These are phyloP conservation scores for Tarsius wallacei DNA, from an alignment of 2,797 vertebrate species.

Conservation along the genomic window DNA sequence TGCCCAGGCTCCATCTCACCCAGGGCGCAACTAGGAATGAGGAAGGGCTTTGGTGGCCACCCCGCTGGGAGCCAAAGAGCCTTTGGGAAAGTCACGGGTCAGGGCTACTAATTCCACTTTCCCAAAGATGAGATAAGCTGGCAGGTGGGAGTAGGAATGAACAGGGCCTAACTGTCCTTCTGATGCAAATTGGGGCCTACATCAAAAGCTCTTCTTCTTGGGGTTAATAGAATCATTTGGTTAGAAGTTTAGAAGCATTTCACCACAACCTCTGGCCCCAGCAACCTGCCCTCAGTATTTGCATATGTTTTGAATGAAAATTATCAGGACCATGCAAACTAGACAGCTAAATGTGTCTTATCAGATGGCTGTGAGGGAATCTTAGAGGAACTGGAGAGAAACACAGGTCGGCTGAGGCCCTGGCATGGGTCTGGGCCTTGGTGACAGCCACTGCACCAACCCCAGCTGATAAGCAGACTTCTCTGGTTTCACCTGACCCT, in stretches of 20 bases:
- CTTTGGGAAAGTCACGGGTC: neutral
- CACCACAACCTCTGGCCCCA: conserved; percentile 85
- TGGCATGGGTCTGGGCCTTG: neutral
- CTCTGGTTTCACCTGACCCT: conserved; percentile 69
- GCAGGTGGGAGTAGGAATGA: conserved; percentile 25
- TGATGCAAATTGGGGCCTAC: conserved; percentile 88
- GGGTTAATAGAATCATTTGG: conserved; percentile 88
- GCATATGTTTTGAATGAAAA: conserved; percentile 91
- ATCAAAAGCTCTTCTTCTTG: conserved; percentile 84
- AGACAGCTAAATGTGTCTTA: conserved; percentile 87
- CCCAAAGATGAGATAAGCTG: neutral
- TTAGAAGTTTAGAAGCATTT: conserved; percentile 88
- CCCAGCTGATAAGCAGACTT: conserved; percentile 75
- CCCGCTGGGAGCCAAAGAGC: neutral
- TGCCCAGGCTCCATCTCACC: neutral
- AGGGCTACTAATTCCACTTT: neutral
- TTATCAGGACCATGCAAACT: conserved; percentile 91
- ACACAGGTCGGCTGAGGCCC: conserved; percentile 26
- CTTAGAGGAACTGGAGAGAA: conserved; percentile 67
- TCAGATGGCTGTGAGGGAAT: conserved; percentile 86
- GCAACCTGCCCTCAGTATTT: conserved; percentile 89
- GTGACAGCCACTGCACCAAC: neutral
- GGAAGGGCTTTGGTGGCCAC: neutral
- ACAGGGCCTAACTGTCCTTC: conserved; percentile 67
- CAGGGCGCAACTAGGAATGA: neutral